A percentile compares a stretch with the other conserved stretches of the same genome.
Evolutionary conservation across 2,797 vertebrate species (phyloP).

Genomic region (Neosalanx taihuensis): DNA sequence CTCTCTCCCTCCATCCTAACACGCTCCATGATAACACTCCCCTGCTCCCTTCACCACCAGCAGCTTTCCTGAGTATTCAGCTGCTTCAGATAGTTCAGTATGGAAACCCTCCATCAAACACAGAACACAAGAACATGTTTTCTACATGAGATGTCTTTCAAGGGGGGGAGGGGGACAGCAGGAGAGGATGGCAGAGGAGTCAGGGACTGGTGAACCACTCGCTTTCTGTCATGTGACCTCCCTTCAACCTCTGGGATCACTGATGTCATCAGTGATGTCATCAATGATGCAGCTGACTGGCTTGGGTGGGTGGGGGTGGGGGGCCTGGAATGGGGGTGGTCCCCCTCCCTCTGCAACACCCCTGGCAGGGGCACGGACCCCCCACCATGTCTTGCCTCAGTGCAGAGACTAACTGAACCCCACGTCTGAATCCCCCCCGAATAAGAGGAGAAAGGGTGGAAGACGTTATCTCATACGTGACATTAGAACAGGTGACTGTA

Average conservation of each 20-base stretch:
- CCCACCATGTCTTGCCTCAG: slow-evolving; percentile 51
- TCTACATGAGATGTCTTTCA: slow-evolving; percentile 16
- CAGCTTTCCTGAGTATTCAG: slow-evolving; percentile 66
- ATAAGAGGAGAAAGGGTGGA: slow-evolving; percentile 75
- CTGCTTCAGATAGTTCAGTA: slow-evolving; percentile 58
- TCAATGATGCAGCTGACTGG: slow-evolving; percentile 38
- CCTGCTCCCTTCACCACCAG: slow-evolving; percentile 49
- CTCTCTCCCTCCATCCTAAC: slow-evolving; percentile 11
- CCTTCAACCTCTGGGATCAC: slow-evolving; percentile 40
- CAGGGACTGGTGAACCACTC: not conserved
- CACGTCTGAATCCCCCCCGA: slow-evolving; percentile 62
- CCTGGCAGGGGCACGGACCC: slow-evolving; percentile 22
- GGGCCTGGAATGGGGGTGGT: slow-evolving; percentile 21
- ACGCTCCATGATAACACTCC: slow-evolving; percentile 45
- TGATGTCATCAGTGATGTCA: slow-evolving; percentile 31
- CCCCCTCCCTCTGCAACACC: slow-evolving; percentile 3
- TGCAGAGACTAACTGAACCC: slow-evolving; percentile 65
- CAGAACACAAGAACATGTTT: too few relatives aligned
- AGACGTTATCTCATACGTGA: slow-evolving; percentile 63
- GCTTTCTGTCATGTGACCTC: slow-evolving; percentile 22
- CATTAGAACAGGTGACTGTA: slow-evolving; percentile 59
- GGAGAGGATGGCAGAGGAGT: slow-evolving; percentile 12
- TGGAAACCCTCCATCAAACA: slow-evolving; percentile 67
- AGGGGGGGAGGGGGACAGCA: not conserved
- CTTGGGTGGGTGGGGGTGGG: slow-evolving; percentile 32